These are phyloP conservation scores for Otolemur garnettii DNA, from an alignment of 2,113 vertebrate species.

Conservation along the genomic window DNA sequence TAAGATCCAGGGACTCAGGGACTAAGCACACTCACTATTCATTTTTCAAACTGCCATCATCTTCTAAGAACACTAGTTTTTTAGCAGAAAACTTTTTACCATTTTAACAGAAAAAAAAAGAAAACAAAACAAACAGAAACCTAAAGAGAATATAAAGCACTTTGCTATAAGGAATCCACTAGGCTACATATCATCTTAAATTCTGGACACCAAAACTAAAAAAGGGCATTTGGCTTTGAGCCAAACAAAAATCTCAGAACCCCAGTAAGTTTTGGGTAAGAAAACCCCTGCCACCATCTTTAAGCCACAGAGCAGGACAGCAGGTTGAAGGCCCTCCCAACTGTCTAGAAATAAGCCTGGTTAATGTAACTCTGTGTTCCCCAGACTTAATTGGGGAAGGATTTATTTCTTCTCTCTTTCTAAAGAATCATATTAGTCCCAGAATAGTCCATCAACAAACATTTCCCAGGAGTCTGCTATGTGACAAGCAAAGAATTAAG, in stretches of 20 bases:
- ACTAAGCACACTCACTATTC: neutral
- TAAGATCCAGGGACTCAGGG: neutral
- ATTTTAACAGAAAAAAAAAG: slow-evolving; percentile 20
- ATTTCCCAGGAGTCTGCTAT: neutral
- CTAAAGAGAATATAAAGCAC: slow-evolving; percentile 13
- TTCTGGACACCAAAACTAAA: neutral
- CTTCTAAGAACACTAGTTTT: neutral
- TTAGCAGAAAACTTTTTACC: neutral
- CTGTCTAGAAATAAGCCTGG: neutral
- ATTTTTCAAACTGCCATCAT: neutral
- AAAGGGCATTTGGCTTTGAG: neutral
- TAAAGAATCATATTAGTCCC: neutral
- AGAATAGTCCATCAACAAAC: neutral
- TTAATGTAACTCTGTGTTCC: neutral
- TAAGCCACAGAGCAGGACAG: neutral
- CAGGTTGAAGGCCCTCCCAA: neutral
- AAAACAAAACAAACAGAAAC: neutral
- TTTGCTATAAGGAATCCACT: slow-evolving; percentile 37
- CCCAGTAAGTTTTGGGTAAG: neutral
- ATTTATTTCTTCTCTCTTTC: neutral
- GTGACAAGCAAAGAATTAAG: neutral
- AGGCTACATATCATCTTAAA: neutral
- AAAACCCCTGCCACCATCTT: neutral
- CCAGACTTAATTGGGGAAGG: neutral
- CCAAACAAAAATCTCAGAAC: neutral